A percentile compares a stretch with the other conserved stretches of the same genome.
phyloP scores from a whole-genome alignment of 1,140 invertebrate genomes.

The Drosophila kurseongensis region DNA sequence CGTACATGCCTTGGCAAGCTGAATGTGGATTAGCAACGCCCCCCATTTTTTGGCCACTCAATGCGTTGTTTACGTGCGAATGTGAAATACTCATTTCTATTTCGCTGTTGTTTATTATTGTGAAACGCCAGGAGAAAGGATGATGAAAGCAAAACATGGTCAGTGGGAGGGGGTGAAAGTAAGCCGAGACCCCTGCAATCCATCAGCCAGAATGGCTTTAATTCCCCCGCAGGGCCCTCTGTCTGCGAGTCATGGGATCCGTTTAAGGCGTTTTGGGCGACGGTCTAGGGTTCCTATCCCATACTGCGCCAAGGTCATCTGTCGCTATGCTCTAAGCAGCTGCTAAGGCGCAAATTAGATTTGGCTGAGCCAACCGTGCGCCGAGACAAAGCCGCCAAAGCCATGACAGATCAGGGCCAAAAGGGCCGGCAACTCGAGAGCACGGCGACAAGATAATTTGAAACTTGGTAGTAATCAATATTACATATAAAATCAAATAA shows the following conservation, averaged over 20 bases:
- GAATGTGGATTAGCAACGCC: constrained; percentile 63
- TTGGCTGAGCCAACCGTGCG: constrained; percentile 50
- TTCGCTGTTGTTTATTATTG: constrained; percentile 48
- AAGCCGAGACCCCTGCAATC: constrained; percentile 25
- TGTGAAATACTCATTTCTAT: constrained; percentile 70
- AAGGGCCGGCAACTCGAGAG: constrained; percentile 5
- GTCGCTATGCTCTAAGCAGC: constrained; percentile 26
- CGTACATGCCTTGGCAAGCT: constrained; percentile 57
- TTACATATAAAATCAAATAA: constrained; percentile 1
- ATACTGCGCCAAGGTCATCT: constrained; percentile 55
- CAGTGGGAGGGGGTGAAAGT: background rate
- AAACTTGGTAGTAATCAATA: background rate
- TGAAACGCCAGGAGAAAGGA: constrained; percentile 49
- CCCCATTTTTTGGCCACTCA: constrained; percentile 40
- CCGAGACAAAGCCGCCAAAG: constrained; percentile 42
- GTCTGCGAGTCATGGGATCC: constrained; percentile 35
- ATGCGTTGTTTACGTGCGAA: constrained; percentile 74
- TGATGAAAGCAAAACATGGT: constrained; percentile 42
- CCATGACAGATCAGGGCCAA: constrained; percentile 11
- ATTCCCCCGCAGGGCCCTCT: constrained; percentile 22
- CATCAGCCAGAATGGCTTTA: constrained; percentile 57
- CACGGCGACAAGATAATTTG: constrained; percentile 1
- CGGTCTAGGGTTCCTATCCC: constrained; percentile 10
- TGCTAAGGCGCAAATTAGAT: constrained; percentile 78
- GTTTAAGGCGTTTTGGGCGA: constrained; percentile 54